Evolutionary conservation across 2,113 vertebrate species (phyloP), one percentile per base, ranked within the genome.

Genomic region (Petroica traversi): DNA sequence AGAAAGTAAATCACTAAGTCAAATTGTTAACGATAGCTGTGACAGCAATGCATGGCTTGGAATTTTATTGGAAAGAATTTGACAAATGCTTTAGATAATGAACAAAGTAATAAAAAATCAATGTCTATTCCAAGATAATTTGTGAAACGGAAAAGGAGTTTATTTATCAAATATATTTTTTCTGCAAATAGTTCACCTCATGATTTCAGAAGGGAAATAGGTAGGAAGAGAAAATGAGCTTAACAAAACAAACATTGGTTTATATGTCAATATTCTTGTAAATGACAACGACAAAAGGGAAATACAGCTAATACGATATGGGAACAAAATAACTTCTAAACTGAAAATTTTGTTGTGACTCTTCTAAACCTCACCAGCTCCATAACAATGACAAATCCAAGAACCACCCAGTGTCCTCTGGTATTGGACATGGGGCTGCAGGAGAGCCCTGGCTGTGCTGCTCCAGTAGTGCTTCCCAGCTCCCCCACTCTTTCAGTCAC

Each of bases 21-120:
- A 90, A 71, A 91, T 85, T 92, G 82, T 88, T 93, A 94, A 79
- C 2, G 36, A 81, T 81, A 81, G 86, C 77, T 92, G 66, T 85
- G 95, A 91, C 89, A 93, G 87, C 85, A 74, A 51, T 34, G 67
- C 63, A 51, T 77, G 40, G 88, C 80, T 94, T 80, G 92, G 89
- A 93, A 73, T 95, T 79, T 89, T 79, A 76, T 49, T 69, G 87
- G 80, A 79, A 94, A 89, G 89, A 92, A 76, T 85, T 92, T 90
- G 85, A 89, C 94, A 94, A 95, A 95, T 88, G 87, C 52, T 90
- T 95, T 51, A 93, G 93, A 83, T 96, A 96, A 97, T 93, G 87
- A 97, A 95, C 54, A 88, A 93, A 95, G 85, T 94, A 93, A 96
- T 94, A 95, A 96, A 95, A 92, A 96, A 93, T 94, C 89, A 88